These are phyloP conservation scores for Tinea pellionella DNA, from an alignment of 2,888 invertebrate species.

Conservation along the genomic window DNA sequence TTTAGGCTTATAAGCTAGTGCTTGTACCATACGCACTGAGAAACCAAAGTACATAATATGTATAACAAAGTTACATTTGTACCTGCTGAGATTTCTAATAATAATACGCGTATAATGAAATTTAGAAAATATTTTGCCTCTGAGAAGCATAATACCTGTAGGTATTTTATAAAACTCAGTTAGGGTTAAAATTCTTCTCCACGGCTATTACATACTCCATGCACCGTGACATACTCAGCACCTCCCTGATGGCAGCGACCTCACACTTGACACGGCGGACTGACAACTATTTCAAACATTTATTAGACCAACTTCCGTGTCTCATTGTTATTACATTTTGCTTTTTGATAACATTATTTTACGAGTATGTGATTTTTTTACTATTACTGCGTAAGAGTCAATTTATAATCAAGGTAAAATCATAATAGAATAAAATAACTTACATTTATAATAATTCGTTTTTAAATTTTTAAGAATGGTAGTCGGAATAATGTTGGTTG, in stretches of 20 bases:
- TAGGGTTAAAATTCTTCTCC: neutral
- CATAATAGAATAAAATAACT: neutral
- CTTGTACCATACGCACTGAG: too few relatives aligned
- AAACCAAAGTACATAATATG: too few relatives aligned
- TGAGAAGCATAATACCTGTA: neutral
- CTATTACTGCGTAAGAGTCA: too few relatives aligned
- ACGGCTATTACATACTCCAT: constrained; percentile 9
- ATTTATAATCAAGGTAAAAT: too few relatives aligned
- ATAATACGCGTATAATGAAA: too few relatives aligned
- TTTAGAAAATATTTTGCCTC: neutral
- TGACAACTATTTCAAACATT: constrained; percentile 6
- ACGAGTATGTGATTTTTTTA: too few relatives aligned
- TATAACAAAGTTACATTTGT: too few relatives aligned
- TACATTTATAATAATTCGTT: neutral
- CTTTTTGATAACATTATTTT: neutral
- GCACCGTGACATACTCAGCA: constrained; percentile 8
- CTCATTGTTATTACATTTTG: neutral
- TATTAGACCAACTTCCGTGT: neutral
- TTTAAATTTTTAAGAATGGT: too few relatives aligned
- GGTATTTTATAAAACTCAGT: neutral
- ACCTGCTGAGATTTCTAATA: too few relatives aligned
- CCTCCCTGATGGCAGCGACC: neutral
- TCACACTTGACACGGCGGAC: constrained; percentile 1
- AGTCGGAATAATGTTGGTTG: too few relatives aligned
- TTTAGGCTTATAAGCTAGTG: too few relatives aligned